Evolutionary conservation across 35 echinoderm and acorn worm species (phyloP).

Genomic region (Apostichopus californicus): DNA sequence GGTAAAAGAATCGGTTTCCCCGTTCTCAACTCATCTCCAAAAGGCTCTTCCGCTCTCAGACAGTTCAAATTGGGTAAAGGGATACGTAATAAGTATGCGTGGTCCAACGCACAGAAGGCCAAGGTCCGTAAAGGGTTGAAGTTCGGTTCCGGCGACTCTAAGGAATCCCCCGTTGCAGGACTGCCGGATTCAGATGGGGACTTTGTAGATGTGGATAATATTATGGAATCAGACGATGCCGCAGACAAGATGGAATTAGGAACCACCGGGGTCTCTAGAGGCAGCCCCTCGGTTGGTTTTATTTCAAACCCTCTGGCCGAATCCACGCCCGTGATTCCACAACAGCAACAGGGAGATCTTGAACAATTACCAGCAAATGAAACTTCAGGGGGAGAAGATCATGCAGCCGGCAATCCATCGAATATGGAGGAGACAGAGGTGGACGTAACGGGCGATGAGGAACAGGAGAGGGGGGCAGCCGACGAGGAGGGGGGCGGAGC

Average conservation of each 20-base stretch:
- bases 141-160: not conserved
- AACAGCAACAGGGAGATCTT: not conserved
- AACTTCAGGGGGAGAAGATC: not conserved
- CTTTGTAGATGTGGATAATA: not conserved
- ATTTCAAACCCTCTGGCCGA: not conserved
- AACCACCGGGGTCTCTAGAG: not conserved
- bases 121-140: slow-evolving; percentile 31
- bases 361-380: not conserved
- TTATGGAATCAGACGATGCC: not conserved
- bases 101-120: not conserved
- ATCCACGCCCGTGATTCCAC: not conserved
- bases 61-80: slow-evolving; percentile 44
- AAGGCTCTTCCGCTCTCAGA: slow-evolving; percentile 45
- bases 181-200: not conserved
- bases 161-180: not conserved
- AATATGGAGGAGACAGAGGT: slow-evolving; percentile 22
- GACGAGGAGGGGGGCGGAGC: not conserved
- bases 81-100: slow-evolving; percentile 33
- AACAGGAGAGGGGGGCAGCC: not conserved
- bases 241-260: not conserved
- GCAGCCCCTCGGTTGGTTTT: not conserved
- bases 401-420: not conserved
- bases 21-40: slow-evolving; percentile 37
- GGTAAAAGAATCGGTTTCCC: slow-evolving; percentile 6
- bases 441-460: slow-evolving; percentile 23